These are phyloP conservation scores for Ptychodera flava DNA, from an alignment of 35 echinoderm and acorn worm species.

Conservation along the genomic window DNA sequence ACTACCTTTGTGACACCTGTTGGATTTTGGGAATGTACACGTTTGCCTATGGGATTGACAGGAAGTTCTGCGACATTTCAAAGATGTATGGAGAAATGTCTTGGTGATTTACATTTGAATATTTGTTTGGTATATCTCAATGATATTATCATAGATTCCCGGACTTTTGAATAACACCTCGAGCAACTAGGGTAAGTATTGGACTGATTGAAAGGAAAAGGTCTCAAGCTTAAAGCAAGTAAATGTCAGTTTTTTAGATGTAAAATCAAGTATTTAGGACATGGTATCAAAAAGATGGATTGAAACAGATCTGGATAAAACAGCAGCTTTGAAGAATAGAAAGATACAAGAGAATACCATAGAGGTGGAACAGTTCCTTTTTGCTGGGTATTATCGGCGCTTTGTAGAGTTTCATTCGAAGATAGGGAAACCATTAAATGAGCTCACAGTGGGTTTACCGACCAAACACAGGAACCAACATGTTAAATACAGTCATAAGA, in stretches of 20 bases:
- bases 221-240: too few relatives aligned
- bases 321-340: too few relatives aligned
- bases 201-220: too few relatives aligned
- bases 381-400: conserved; percentile 14
- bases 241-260: conserved; percentile 35
- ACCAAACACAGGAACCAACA: neutral
- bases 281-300: conserved; percentile 47
- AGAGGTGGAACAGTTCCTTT: conserved; percentile 12
- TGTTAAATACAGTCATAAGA: too few relatives aligned
- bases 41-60: conserved; percentile 56
- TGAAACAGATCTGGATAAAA: too few relatives aligned
- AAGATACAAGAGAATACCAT: neutral
- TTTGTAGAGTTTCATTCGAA: conserved; percentile 21
- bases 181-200: too few relatives aligned
- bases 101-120: too few relatives aligned
- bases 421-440: conserved; percentile 19
- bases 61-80: conserved; percentile 65
- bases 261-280: conserved; percentile 30
- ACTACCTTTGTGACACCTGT: conserved; percentile 77
- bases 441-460: too few relatives aligned
- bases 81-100: too few relatives aligned
- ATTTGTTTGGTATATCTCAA: too few relatives aligned
- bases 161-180: too few relatives aligned
- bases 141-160: too few relatives aligned
- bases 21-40: conserved; percentile 43